phyloP scores from a whole-genome alignment of 2,888 invertebrate species.

The Ennomos fuscantarius region DNA sequence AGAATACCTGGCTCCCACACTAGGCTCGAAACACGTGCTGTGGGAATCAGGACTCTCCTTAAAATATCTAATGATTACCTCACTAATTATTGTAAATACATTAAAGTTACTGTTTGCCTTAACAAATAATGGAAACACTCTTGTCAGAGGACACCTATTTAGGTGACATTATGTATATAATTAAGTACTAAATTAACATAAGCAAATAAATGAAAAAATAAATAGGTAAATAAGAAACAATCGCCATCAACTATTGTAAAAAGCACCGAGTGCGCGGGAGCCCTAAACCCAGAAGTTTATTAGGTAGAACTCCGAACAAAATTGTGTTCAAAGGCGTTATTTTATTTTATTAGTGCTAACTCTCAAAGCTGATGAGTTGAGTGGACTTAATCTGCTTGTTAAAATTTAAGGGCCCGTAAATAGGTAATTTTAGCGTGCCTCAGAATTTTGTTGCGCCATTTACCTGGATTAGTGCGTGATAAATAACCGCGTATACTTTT shows the following conservation, averaged over 20 bases:
- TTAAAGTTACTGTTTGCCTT: no score
- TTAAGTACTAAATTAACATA: no score
- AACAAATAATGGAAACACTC: no score
- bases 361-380: slow-evolving; percentile 22
- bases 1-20: no score
- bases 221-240: background rate
- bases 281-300: slow-evolving; percentile 21
- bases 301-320: slow-evolving; percentile 31
- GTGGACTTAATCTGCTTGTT: slow-evolving; percentile 31
- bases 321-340: slow-evolving; percentile 34
- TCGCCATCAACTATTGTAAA: background rate
- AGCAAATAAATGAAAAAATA: no score
- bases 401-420: slow-evolving; percentile 34
- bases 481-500: slow-evolving; percentile 13
- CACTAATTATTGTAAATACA: no score
- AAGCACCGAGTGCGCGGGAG: slow-evolving; percentile 7
- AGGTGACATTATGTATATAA: no score
- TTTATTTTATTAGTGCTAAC: slow-evolving; percentile 31
- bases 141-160: no score
- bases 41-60: no score
- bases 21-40: no score
- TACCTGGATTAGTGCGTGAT: slow-evolving; percentile 23
- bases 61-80: no score
- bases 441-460: slow-evolving; percentile 34
- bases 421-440: slow-evolving; percentile 32